A percentile compares a stretch with the other conserved stretches of the same genome.
Evolutionary conservation across 2,888 invertebrate genomes (phyloP).

Genomic region (Physocephala rufipes): DNA sequence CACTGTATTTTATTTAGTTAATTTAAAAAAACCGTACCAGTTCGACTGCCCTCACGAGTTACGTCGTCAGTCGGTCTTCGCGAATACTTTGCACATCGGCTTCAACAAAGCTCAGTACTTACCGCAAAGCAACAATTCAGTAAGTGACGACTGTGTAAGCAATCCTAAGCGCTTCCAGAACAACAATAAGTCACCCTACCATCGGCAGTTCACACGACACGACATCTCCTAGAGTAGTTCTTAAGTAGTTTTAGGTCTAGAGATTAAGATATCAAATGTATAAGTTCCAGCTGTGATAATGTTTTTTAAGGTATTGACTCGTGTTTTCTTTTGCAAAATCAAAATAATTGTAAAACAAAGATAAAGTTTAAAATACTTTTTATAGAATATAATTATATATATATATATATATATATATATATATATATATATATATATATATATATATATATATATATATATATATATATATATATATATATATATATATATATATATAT

Average conservation of each 20-base stretch:
- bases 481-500: too few species aligned
- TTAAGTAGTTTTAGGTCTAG: slow-evolving; percentile 28
- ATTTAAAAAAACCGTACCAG: not conserved
- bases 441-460: too few species aligned
- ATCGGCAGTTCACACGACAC: slow-evolving; percentile 9
- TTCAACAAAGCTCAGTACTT: slow-evolving; percentile 9
- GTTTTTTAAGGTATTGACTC: slow-evolving; percentile 26
- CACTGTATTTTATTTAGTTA: not conserved
- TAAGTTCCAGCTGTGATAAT: slow-evolving; percentile 56
- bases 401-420: too few species aligned
- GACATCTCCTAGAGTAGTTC: not conserved
- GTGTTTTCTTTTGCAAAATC: not conserved
- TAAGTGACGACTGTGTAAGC: too few species aligned
- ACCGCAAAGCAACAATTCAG: not conserved
- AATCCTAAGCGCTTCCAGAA: not conserved
- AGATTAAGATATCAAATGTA: slow-evolving; percentile 11
- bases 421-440: too few species aligned
- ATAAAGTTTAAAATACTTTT: slow-evolving; percentile 3
- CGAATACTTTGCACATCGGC: too few species aligned
- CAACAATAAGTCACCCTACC: not conserved
- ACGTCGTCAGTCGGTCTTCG: not conserved
- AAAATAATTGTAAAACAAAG: not conserved
- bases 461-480: too few species aligned
- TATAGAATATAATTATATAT: too few species aligned
- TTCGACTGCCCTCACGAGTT: not conserved